Evolutionary conservation across 2,888 invertebrate species (phyloP).

Genomic region (Osedax fenrisi): DNA sequence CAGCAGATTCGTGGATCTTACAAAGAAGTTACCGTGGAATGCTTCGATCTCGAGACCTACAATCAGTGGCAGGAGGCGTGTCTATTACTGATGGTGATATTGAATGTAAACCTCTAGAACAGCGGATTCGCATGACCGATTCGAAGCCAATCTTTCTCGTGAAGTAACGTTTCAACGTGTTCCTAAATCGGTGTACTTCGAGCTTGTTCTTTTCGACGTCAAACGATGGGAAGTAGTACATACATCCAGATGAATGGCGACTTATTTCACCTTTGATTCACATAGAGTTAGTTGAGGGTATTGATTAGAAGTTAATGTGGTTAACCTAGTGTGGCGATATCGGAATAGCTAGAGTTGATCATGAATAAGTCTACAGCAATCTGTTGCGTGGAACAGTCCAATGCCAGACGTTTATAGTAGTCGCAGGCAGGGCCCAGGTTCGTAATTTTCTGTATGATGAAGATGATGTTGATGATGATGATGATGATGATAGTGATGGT

Average conservation of each 20-base stretch:
- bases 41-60: constrained; percentile 83
- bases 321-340: constrained; percentile 78
- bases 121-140: constrained; percentile 90
- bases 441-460: constrained; percentile 57
- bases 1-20: constrained; percentile 85
- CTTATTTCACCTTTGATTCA: background rate
- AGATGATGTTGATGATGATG: background rate
- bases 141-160: constrained; percentile 95
- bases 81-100: no score
- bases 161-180: constrained; percentile 71
- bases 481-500: background rate
- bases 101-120: constrained; percentile 72
- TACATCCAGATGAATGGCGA: constrained; percentile 70
- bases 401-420: constrained; percentile 85
- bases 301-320: background rate
- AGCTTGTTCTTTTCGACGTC: constrained; percentile 64
- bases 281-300: background rate
- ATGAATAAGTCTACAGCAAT: constrained; percentile 88
- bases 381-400: constrained; percentile 91
- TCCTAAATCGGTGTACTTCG: constrained; percentile 63
- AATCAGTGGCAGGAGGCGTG: background rate
- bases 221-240: constrained; percentile 75
- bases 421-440: constrained; percentile 88
- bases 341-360: constrained; percentile 79
- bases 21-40: constrained; percentile 98